Conservation (phyloP, 2,888 invertebrate genomes). For the Lottia scabra region DNA sequence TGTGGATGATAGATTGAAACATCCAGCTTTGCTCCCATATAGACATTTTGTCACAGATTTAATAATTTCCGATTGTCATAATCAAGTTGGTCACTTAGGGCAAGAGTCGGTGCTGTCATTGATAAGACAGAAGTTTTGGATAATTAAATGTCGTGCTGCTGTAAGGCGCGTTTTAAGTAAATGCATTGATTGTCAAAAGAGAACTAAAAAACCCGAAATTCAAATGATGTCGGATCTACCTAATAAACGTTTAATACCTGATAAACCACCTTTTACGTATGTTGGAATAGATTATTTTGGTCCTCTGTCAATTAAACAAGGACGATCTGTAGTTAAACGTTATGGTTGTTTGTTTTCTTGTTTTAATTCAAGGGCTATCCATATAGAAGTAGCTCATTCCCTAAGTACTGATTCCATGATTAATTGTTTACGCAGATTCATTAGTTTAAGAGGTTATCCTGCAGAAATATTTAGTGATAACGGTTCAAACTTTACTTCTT, state of each 20-base stretch:
- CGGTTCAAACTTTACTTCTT: too few relatives aligned
- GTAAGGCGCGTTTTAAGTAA: not conserved
- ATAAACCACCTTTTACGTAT: slow-evolving; percentile 25
- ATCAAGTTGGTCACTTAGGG: not conserved
- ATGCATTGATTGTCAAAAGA: not conserved
- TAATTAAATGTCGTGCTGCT: not conserved
- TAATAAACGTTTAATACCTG: slow-evolving; percentile 13
- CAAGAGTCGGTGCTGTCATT: not conserved
- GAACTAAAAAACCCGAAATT: not conserved
- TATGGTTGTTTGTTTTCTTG: too few relatives aligned
- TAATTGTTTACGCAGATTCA: too few relatives aligned
- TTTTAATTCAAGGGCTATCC: too few relatives aligned
- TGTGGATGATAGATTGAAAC: too few relatives aligned
- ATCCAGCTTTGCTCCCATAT: too few relatives aligned
- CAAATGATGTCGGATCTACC: slow-evolving; percentile 22
- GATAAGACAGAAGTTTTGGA: not conserved
- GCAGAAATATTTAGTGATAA: too few relatives aligned
- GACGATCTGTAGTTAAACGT: too few relatives aligned
- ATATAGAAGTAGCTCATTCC: too few relatives aligned
- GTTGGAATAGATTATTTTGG: slow-evolving; percentile 30
- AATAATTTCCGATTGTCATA: not conserved
- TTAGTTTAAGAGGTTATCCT: too few relatives aligned
- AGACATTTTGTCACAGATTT: not conserved
- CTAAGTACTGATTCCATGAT: too few relatives aligned
- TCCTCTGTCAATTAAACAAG: slow-evolving; percentile 25